Evolutionary conservation across 1,140 invertebrate species (phyloP).

Genomic region (Solenopsis fugax): DNA sequence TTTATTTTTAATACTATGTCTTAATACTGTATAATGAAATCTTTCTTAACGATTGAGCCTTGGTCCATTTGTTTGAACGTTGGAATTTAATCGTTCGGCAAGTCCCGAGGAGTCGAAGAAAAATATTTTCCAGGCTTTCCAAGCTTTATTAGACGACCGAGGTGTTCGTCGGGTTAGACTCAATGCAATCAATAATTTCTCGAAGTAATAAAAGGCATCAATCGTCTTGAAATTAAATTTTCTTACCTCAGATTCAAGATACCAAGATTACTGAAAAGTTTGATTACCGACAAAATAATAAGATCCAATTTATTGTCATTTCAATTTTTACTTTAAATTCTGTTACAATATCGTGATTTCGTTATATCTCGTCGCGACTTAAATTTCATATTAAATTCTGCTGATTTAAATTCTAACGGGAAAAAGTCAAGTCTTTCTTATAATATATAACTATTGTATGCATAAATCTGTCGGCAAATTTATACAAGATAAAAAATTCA

Average conservation of each 20-base stretch:
- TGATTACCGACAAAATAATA: not conserved
- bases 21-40: constrained; percentile 16
- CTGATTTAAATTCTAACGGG: not conserved
- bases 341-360: not conserved
- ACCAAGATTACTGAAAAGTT: not conserved
- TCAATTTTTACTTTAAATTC: constrained; percentile 5
- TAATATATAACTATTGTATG: not conserved
- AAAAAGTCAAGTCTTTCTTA: not conserved
- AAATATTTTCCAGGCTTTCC: constrained; percentile 53
- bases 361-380: not conserved
- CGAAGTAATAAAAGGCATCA: constrained; percentile 35
- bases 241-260: constrained; percentile 1
- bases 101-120: constrained; percentile 25
- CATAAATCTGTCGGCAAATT: not conserved
- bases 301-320: not conserved
- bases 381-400: not conserved
- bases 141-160: constrained; percentile 45
- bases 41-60: constrained; percentile 21
- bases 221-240: constrained; percentile 54
- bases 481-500: not conserved
- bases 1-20: not conserved
- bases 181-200: constrained; percentile 46
- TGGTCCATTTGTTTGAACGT: constrained; percentile 34
- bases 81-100: constrained; percentile 52
- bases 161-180: constrained; percentile 21